Percentiles rank a stretch among this genome's conserved stretches.
Evolutionary conservation across 2,113 vertebrate genomes (phyloP).

Genomic region (Nycticryphes semicollaris): DNA sequence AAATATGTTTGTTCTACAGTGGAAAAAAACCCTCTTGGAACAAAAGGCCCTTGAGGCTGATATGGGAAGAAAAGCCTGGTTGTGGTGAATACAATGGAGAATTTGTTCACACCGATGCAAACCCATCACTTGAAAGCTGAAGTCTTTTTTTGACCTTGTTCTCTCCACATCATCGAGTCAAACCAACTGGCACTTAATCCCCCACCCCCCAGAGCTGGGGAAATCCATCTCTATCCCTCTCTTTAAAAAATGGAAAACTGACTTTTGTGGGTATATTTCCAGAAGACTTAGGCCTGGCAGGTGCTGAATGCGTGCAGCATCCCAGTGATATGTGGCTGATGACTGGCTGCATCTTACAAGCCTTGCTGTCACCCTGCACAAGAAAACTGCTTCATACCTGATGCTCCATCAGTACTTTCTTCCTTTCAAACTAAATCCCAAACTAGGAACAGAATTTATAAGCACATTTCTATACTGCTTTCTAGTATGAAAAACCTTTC

Average conservation of each 20-base stretch:
- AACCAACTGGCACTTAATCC: background rate
- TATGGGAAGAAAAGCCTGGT: slow-evolving; percentile 12
- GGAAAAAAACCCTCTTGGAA: background rate
- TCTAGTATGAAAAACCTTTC: background rate
- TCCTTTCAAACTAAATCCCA: background rate
- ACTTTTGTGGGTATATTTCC: background rate
- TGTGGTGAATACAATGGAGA: slow-evolving; percentile 30
- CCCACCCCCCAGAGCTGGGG: no score
- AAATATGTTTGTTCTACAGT: slow-evolving; percentile 17
- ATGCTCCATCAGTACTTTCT: background rate
- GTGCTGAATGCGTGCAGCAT: background rate
- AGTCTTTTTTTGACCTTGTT: background rate
- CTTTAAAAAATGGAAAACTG: background rate
- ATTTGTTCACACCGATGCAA: background rate
- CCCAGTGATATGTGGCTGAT: fast-evolving
- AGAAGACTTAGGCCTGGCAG: background rate
- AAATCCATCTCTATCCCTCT: background rate
- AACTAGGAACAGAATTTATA: background rate
- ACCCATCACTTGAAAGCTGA: slow-evolving; percentile 33
- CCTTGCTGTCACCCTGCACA: fast-evolving
- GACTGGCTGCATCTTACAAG: background rate
- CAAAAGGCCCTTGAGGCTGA: background rate
- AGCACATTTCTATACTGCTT: background rate
- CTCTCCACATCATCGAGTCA: background rate
- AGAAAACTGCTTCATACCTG: background rate